Evolutionary conservation across 2,113 vertebrate species (phyloP).

Genomic region (Siniperca knerii): DNA sequence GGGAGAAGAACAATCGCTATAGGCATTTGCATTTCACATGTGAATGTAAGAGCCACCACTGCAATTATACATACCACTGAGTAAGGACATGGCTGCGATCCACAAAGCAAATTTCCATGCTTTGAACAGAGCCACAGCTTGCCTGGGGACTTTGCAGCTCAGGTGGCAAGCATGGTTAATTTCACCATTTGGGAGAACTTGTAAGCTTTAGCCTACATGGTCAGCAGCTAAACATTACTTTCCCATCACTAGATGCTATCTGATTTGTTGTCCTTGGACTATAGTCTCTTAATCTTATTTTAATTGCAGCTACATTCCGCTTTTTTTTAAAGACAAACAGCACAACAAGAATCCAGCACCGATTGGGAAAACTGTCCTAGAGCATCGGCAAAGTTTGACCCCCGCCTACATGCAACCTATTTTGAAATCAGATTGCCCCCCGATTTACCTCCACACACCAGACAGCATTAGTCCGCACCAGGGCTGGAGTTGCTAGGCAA

Average conservation of each 20-base stretch:
- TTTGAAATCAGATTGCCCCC: conserved; percentile 87
- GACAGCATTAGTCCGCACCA: conserved; percentile 82
- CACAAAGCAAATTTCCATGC: conserved; percentile 73
- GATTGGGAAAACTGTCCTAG: conserved; percentile 65
- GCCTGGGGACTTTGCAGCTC: conserved; percentile 69
- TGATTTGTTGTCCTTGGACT: conserved; percentile 60
- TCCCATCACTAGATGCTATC: conserved; percentile 54
- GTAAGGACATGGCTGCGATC: conserved; percentile 71
- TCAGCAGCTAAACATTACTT: conserved; percentile 59
- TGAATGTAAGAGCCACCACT: conserved; percentile 63
- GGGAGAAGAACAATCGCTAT: conserved; percentile 74
- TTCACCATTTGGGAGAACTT: conserved; percentile 64
- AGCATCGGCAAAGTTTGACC: conserved; percentile 82
- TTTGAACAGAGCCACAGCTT: conserved; percentile 67
- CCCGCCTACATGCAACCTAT: conserved; percentile 83
- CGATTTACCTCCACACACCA: conserved; percentile 87
- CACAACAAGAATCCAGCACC: conserved; percentile 35
- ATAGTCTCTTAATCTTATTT: conserved; percentile 57
- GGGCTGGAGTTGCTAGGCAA: conserved; percentile 88
- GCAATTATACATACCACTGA: conserved; percentile 76
- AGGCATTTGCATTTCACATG: conserved; percentile 76
- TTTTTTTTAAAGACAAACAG: conserved; percentile 30
- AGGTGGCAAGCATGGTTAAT: conserved; percentile 74
- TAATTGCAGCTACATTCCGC: conserved; percentile 42
- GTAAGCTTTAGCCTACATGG: conserved; percentile 59